Evolutionary conservation across 2,113 vertebrate species (phyloP).

Genomic region (Psittacula cyanocephala): DNA sequence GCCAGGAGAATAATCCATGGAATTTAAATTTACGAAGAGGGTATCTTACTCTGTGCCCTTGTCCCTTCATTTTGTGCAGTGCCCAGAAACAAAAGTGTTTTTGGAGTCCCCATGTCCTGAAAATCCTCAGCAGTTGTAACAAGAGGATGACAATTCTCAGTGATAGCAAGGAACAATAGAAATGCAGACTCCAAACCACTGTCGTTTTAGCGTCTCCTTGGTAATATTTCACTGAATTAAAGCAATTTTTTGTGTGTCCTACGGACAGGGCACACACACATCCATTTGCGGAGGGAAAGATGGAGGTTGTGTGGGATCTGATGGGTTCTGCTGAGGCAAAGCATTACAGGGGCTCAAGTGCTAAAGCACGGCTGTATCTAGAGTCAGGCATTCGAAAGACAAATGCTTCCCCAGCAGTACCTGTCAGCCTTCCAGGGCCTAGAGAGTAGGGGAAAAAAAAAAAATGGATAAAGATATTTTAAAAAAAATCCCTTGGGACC

Average conservation of each 20-base stretch:
- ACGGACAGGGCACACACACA: not conserved
- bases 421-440: not conserved
- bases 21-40: not conserved
- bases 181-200: not conserved
- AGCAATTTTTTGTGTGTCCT: not conserved
- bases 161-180: not conserved
- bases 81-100: not conserved
- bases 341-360: not conserved
- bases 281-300: not conserved
- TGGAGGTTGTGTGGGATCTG: not conserved
- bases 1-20: not conserved
- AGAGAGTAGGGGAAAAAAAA: not conserved
- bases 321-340: not conserved
- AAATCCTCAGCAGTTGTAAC: not conserved
- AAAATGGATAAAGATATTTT: conserved; percentile 62
- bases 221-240: not conserved
- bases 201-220: not conserved
- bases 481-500: not conserved
- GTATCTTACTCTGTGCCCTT: not conserved
- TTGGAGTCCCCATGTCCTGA: not conserved
- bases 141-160: not conserved
- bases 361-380: not conserved
- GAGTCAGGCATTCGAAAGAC: not conserved
- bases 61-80: not conserved
- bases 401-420: not conserved